phyloP scores from a whole-genome alignment of 2,113 vertebrate genomes.

The Xiphorhynchus elegans region DNA sequence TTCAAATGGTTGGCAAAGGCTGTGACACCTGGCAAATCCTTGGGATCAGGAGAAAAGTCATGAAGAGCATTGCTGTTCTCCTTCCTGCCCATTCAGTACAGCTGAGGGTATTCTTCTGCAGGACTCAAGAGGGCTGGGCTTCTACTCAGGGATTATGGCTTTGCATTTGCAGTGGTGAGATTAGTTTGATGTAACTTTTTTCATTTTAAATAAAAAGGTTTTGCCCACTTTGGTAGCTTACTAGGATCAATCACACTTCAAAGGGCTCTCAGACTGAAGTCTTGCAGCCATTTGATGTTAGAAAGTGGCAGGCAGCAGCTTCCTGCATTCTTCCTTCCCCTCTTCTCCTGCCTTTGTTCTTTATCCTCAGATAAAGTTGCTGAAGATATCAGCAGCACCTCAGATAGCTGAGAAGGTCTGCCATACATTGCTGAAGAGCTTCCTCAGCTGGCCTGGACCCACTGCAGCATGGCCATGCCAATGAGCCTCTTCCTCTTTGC shows the following conservation, averaged over 20 bases:
- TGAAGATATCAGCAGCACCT: not conserved
- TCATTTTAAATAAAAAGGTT: not conserved
- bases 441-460: not conserved
- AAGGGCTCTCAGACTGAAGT: not conserved
- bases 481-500: not conserved
- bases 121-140: not conserved
- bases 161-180: not conserved
- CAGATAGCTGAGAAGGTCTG: not conserved
- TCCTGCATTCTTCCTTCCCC: not conserved
- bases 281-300: not conserved
- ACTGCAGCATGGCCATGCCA: not conserved
- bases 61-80: not conserved
- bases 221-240: not conserved
- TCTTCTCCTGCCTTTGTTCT: not conserved
- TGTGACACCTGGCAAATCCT: rapidly evolving
- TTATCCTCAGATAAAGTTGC: not conserved
- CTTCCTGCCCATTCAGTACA: not conserved
- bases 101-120: not conserved
- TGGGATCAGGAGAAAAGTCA: not conserved
- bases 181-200: not conserved
- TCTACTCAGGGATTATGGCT: not conserved
- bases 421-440: not conserved
- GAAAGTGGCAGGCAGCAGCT: not conserved
- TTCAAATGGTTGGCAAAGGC: not conserved
- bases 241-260: not conserved